Evolutionary conservation across 2,888 invertebrate genomes (phyloP).

Genomic region (Metellina segmentata): DNA sequence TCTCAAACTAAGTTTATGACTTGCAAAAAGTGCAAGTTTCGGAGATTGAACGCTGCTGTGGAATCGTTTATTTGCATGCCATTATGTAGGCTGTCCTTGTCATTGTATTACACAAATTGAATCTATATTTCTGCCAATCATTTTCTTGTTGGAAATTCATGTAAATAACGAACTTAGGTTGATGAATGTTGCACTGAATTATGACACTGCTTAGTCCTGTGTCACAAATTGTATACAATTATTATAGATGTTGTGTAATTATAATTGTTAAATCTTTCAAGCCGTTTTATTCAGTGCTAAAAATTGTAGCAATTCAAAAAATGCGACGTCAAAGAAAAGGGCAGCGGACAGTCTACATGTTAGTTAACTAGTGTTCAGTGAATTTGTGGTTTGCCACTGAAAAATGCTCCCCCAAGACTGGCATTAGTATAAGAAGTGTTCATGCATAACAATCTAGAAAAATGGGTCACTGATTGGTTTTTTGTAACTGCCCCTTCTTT

Average conservation of each 20-base stretch:
- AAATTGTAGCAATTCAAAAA: neutral
- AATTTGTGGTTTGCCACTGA: constrained; percentile 28
- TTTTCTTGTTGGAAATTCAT: neutral
- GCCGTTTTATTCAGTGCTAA: neutral
- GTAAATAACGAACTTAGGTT: neutral
- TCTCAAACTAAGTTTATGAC: no score
- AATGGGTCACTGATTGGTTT: no score
- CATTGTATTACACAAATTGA: neutral
- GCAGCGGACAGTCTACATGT: constrained; percentile 9
- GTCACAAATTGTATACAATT: neutral
- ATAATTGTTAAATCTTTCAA: neutral
- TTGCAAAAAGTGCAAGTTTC: no score
- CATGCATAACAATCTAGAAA: no score
- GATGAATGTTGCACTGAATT: neutral
- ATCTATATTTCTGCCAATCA: neutral
- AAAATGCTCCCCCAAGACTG: neutral
- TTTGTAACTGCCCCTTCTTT: no score
- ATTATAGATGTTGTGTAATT: neutral
- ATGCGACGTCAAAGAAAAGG: neutral
- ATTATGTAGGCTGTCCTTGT: constrained; percentile 24
- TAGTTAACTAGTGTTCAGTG: constrained; percentile 15
- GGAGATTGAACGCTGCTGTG: no score
- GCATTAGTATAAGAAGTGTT: no score
- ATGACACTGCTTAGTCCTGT: neutral
- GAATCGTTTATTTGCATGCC: constrained; percentile 3